Percentiles rank a stretch among this genome's conserved stretches.
Conservation (phyloP, 2,113 vertebrate species). For the Gallinago jamesoni region DNA sequence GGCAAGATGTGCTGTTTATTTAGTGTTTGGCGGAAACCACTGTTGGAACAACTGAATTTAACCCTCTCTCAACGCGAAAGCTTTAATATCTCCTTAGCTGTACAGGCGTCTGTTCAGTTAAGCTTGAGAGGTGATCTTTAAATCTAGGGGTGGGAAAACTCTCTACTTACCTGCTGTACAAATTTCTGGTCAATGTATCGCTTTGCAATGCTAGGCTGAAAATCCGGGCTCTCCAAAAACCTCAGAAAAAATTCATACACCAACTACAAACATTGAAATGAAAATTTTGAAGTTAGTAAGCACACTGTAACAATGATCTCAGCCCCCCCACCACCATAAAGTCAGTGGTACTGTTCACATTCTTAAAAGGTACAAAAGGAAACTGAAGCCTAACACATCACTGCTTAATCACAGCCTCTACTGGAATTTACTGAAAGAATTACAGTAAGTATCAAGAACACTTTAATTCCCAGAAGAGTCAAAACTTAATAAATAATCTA, state of each 20-base stretch:
- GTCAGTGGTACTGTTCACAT: not conserved
- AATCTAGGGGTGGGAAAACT: not conserved
- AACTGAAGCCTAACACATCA: not conserved
- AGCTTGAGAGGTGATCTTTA: not conserved
- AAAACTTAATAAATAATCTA: not conserved
- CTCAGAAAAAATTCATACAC: slow-evolving; percentile 98
- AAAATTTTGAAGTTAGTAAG: not conserved
- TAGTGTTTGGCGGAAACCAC: not conserved
- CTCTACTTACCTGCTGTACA: slow-evolving; percentile 90
- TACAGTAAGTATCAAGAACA: not conserved
- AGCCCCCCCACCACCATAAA: not conserved
- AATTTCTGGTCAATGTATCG: slow-evolving; percentile 97
- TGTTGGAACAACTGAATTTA: not conserved
- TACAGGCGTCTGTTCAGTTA: not conserved
- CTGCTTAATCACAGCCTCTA: not conserved
- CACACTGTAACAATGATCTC: not conserved
- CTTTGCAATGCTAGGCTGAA: slow-evolving; percentile 96
- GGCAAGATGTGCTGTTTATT: not conserved
- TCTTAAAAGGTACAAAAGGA: not conserved
- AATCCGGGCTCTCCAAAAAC: slow-evolving; percentile 97
- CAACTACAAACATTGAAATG: slow-evolving; percentile 77
- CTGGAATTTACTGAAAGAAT: not conserved
- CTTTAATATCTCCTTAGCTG: not conserved
- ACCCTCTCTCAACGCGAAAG: not conserved
- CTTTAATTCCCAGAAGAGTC: not conserved